These are phyloP conservation scores for Crotalus tigris DNA, from an alignment of 2,113 vertebrate species.

Conservation along the genomic window DNA sequence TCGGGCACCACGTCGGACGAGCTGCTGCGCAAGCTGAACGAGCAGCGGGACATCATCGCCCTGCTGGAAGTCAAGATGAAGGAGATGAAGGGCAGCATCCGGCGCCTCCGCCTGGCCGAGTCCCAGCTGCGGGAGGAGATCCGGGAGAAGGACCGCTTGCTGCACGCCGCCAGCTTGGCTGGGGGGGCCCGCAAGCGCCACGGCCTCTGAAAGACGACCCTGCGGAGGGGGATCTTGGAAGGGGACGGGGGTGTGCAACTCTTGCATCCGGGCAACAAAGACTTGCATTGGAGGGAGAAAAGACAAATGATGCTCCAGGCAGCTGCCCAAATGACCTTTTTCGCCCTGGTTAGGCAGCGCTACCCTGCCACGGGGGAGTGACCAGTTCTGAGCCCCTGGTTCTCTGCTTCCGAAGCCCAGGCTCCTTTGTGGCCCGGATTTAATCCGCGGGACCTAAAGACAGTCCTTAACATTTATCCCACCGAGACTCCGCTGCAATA, in stretches of 20 bases:
- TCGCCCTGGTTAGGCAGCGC: not conserved
- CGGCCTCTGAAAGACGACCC: conserved; percentile 69
- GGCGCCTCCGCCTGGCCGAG: conserved; percentile 87
- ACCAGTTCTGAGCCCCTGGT: not conserved
- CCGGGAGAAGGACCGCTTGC: conserved; percentile 88
- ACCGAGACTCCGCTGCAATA: not conserved
- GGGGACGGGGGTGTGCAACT: too few species aligned
- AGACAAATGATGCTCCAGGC: not conserved
- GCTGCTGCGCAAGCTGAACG: conserved; percentile 92
- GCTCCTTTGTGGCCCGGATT: not conserved
- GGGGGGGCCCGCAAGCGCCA: conserved; percentile 82
- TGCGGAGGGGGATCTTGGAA: not conserved
- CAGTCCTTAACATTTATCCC: not conserved
- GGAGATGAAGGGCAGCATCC: conserved; percentile 96
- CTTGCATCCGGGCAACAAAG: not conserved
- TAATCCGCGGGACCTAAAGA: not conserved
- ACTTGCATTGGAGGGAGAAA: not conserved
- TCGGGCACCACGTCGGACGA: conserved; percentile 93
- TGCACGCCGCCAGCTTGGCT: conserved; percentile 68
- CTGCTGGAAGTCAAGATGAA: conserved; percentile 99
- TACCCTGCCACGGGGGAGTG: not conserved
- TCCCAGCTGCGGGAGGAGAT: conserved; percentile 92
- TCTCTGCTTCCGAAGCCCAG: not conserved
- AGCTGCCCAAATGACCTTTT: too few species aligned
- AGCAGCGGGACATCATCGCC: conserved; percentile 95